Evolutionary conservation across 2,113 vertebrate species (phyloP).

Genomic region (Datnioides undecimradiatus): DNA sequence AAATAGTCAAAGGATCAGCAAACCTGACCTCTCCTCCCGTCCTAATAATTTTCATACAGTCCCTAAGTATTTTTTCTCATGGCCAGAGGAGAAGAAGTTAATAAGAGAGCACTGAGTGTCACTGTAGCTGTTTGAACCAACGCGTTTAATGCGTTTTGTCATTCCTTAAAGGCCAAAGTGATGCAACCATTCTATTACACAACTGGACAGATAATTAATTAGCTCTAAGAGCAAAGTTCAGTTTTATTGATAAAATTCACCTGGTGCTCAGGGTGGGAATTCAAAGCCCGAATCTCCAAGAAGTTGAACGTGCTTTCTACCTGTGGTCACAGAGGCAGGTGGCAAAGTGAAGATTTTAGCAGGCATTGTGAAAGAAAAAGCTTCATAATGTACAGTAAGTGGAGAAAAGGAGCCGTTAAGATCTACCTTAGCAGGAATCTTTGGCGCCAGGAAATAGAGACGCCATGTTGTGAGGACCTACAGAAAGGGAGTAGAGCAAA

Average conservation of each 20-base stretch:
- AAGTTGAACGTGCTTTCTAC: conserved; percentile 83
- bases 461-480: conserved; percentile 87
- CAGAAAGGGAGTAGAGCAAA: conserved; percentile 27
- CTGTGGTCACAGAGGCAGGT: conserved; percentile 56
- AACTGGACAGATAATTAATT: neutral
- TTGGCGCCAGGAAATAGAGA: conserved; percentile 86
- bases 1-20: neutral
- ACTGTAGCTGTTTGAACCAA: neutral
- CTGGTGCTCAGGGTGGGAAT: conserved; percentile 81
- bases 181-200: conserved; percentile 28
- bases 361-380: neutral
- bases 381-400: neutral
- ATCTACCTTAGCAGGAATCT: conserved; percentile 87
- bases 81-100: neutral
- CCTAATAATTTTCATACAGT: neutral
- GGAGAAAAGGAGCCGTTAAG: neutral
- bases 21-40: neutral
- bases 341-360: conserved; percentile 9
- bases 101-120: neutral
- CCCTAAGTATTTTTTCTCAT: neutral
- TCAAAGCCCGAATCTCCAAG: conserved; percentile 83
- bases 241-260: conserved; percentile 47
- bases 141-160: conserved; percentile 8
- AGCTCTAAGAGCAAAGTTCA: neutral
- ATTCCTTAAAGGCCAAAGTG: conserved; percentile 34